Conservation (phyloP, 2,797 vertebrate species). For the Leptodactylus fallax region DNA sequence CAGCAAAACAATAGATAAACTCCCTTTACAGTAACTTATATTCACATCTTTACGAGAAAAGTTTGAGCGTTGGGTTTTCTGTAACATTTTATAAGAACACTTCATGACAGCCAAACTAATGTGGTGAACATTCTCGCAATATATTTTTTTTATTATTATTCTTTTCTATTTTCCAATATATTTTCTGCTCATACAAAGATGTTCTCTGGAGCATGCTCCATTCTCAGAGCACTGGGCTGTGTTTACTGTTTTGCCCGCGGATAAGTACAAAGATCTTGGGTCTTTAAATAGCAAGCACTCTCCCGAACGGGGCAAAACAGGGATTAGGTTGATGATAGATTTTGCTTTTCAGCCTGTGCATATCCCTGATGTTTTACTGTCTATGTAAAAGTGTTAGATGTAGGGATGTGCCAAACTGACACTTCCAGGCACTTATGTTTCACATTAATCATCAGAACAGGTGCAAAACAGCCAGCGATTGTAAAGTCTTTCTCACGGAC, state of each 20-base stretch:
- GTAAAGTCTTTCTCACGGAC: constrained; percentile 61
- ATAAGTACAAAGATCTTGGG: constrained; percentile 4
- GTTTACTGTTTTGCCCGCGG: constrained; percentile 28
- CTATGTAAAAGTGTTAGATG: constrained; percentile 28
- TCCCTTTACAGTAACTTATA: too few relatives aligned
- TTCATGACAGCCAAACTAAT: too few relatives aligned
- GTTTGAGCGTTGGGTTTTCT: too few relatives aligned
- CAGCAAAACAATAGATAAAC: not conserved
- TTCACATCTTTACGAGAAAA: too few relatives aligned
- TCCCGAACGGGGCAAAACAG: constrained; percentile 40
- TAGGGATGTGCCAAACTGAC: constrained; percentile 54
- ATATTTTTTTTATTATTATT: not conserved
- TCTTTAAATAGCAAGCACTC: constrained; percentile 55
- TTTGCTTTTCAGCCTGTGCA: constrained; percentile 32
- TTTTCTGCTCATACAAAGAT: not conserved
- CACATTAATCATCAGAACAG: constrained; percentile 62
- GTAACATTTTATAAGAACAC: too few relatives aligned
- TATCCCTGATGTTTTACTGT: constrained; percentile 44
- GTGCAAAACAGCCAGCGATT: constrained; percentile 60
- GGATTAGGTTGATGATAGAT: constrained; percentile 54
- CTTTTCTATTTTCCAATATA: not conserved
- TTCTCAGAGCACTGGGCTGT: not conserved
- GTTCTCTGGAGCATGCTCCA: not conserved
- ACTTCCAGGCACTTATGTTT: constrained; percentile 53
- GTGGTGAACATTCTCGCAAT: too few relatives aligned